These are phyloP conservation scores for Atta colombica DNA, from an alignment of 1,140 invertebrate genomes.

Conservation along the genomic window DNA sequence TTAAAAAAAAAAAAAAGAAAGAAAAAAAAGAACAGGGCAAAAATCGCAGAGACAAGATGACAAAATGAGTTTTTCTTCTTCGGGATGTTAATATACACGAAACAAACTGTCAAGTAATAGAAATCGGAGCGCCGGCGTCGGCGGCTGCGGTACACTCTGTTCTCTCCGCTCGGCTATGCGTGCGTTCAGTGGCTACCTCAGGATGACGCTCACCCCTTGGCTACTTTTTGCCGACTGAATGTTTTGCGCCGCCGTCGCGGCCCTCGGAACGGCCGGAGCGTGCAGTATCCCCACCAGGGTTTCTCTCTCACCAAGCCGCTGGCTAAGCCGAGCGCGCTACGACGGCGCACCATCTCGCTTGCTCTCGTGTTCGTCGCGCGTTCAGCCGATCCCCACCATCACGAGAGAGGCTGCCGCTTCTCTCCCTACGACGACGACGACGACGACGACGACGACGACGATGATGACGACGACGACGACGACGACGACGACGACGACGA, in stretches of 20 bases:
- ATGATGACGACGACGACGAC: not conserved
- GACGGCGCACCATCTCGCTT: slow-evolving; percentile 44
- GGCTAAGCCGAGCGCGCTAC: slow-evolving; percentile 68
- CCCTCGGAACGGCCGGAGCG: slow-evolving; percentile 78
- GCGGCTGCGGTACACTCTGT: not conserved
- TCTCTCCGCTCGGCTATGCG: slow-evolving; percentile 18
- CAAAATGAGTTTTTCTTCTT: not conserved
- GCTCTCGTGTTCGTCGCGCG: slow-evolving; percentile 4
- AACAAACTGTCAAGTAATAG: not conserved
- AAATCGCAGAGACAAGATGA: not conserved
- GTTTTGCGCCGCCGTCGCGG: slow-evolving; percentile 84
- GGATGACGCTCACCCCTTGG: slow-evolving; percentile 86
- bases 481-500: not conserved
- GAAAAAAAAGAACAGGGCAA: not conserved
- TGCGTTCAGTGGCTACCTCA: slow-evolving; percentile 70
- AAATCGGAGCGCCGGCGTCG: not conserved
- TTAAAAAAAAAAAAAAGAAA: too few species aligned
- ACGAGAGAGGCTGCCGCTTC: slow-evolving; percentile 24
- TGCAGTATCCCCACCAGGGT: slow-evolving; percentile 72
- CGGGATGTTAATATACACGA: not conserved
- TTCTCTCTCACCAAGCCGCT: slow-evolving; percentile 52
- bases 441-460: slow-evolving; percentile 24
- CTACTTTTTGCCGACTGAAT: slow-evolving; percentile 87
- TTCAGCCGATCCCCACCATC: slow-evolving; percentile 59
- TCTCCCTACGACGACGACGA: slow-evolving; percentile 51